Evolutionary conservation across 1,140 invertebrate species (phyloP), one percentile per base, ranked within the genome.

Genomic region (Drosophila persimilis): DNA sequence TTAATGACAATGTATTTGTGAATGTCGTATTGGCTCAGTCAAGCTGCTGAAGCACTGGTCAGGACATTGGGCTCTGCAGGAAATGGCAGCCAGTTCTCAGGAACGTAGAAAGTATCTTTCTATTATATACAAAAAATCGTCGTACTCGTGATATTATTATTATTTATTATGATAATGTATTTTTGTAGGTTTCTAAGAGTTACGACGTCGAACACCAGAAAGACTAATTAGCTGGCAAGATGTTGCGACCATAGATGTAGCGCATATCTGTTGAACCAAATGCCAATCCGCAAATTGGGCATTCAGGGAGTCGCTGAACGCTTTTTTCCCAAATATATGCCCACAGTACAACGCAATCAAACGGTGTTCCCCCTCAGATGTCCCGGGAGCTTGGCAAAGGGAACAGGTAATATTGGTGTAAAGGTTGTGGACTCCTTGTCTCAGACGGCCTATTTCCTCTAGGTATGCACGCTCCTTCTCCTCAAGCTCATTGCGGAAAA

Each of bases 291-390:
- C 66, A 70, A 5, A 6, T 6, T 1, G 66, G 64, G n/a, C 66
- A 70, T 9, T 17, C 7, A 0, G 0, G 6, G 3, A 31, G 2
- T 0, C 2, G 0, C 6, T 4, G 13, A 3, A 69, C 4, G 17
- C 66, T 69, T 0, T 2, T 4, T 58, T n/a, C 1, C 66, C 66
- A 24, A 70, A 70, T 0, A 70, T 8, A 29, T 70, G 66, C 1
- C 66, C 66, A 20, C 66, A 70, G n/a, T 1, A 4, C 7, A 70
- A 7, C 3, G 63, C 46, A 9, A 69, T 46, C n/a, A 58, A 1
- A 1, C 66, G 63, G 35, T 70, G 64, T 4, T 9, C 2, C 3
- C 66, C 64, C 1, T 35, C 3, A 0, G 46, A 8, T 4, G 22
- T 46, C 45, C 53, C 69, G 3, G 46, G 20, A 17, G 35, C 15